phyloP scores from a whole-genome alignment of 2,888 invertebrate species.

The Cremastobaeus sp. region DNA sequence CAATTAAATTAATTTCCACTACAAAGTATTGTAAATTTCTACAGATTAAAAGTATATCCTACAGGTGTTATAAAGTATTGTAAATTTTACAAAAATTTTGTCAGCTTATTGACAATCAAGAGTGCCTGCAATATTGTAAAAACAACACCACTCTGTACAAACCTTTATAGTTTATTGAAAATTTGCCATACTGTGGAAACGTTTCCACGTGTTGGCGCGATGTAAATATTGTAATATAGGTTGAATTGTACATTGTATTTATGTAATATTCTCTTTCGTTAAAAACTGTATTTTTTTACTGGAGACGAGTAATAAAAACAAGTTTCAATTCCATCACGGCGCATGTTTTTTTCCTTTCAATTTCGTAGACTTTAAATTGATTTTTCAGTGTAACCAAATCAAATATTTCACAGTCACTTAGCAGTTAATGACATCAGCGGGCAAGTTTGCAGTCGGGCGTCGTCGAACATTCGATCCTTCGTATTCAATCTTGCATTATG shows the following conservation, averaged over 20 bases:
- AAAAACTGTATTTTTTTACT: slow-evolving; percentile 49
- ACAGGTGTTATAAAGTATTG: too few relatives aligned
- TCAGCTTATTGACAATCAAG: too few relatives aligned
- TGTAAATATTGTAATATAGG: slow-evolving; percentile 53
- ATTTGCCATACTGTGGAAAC: background rate
- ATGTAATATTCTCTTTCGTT: slow-evolving; percentile 7
- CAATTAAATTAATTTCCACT: too few relatives aligned
- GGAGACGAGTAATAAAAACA: slow-evolving; percentile 30
- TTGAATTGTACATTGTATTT: slow-evolving; percentile 19
- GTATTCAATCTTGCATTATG: slow-evolving; percentile 20
- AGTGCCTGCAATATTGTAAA: too few relatives aligned
- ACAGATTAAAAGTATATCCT: too few relatives aligned
- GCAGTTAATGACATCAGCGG: slow-evolving; percentile 31
- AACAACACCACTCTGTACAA: too few relatives aligned
- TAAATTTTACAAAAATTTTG: too few relatives aligned
- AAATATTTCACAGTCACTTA: slow-evolving; percentile 47
- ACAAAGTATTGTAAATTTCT: too few relatives aligned
- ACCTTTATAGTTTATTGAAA: slow-evolving; percentile 5
- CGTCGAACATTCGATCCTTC: slow-evolving; percentile 16
- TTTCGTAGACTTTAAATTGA: slow-evolving; percentile 5
- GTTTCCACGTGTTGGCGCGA: too few relatives aligned
- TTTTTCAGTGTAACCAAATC: slow-evolving; percentile 39
- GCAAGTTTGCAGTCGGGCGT: slow-evolving; percentile 32
- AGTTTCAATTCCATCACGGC: slow-evolving; percentile 6
- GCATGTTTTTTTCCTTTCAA: slow-evolving; percentile 4